Evolutionary conservation across 30 jellyfish, hydroid and myxozoan genomes (phyloP), one percentile per base, ranked within the genome.

Genomic region (Rhopilema esculentum): DNA sequence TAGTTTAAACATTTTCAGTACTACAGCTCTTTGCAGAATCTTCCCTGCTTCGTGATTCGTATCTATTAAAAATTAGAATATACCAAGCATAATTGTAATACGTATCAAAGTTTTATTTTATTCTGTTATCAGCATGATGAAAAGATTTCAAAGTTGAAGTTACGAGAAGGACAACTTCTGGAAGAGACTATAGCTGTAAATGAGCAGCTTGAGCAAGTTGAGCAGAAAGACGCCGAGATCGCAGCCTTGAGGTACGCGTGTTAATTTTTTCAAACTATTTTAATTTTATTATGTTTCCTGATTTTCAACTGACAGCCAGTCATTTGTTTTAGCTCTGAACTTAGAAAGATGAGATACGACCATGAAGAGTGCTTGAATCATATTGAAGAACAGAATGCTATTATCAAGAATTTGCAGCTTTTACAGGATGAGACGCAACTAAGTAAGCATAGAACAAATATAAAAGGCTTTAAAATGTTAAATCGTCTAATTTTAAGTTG

Each of bases 391-490:
- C 98, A 94, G 75, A 72, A 93, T 66, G 78, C 61, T 12, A 81
- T 94, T 21, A 79, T 94, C 21, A 66, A 76, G 69, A 81, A 94
- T 75, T 49, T 94, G 40, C 97, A 94, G 51, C 27, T 75, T 53
- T 40, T 94, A 77, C 98, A 94, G 67, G 91, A 79, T 22, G 98
- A 94, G 61, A 89, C 98, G 19, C 98, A 94, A 61, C 88, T 83
- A 70, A 96, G 98, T 94, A 32, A 27, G 65, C 66, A 63, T 6
- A 7, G n/a, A 2, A 12, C 12, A 40, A 6, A 6, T 40, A 12
- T 40, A 40, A 2, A 40, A n/a, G n/a, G n/a, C n/a, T n/a, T n/a
- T n/a, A n/a, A n/a, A n/a, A n/a, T n/a, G n/a, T n/a, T n/a, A n/a
- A n/a, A n/a, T n/a, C n/a, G n/a, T n/a, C n/a, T n/a, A n/a, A n/a